Conservation (phyloP, 2,797 vertebrate genomes). For the Capromys pilorides region DNA sequence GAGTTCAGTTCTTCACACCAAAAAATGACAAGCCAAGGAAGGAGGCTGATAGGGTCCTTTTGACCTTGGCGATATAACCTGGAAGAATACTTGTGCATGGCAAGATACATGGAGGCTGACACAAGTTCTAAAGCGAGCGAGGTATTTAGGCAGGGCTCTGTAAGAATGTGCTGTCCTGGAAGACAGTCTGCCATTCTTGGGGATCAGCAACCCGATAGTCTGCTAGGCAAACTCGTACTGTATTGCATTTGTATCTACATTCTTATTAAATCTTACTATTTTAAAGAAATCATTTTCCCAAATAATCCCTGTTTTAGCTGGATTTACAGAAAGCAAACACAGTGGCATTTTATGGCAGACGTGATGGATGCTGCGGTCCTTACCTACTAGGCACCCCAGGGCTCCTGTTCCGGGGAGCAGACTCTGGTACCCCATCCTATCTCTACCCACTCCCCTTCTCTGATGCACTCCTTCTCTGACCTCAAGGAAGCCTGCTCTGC, state of each 20-base stretch:
- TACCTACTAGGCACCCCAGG: not conserved
- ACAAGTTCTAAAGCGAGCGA: not conserved
- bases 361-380: not conserved
- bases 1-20: too few relatives aligned
- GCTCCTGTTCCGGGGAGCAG: not conserved
- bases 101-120: not conserved
- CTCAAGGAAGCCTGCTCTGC: not conserved
- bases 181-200: not conserved
- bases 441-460: not conserved
- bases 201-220: not conserved
- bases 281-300: not conserved
- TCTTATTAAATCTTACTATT: conserved; percentile 7
- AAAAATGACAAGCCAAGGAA: not conserved
- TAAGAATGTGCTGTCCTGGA: not conserved
- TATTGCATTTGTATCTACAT: not conserved
- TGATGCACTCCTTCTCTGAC: not conserved
- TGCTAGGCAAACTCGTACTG: not conserved
- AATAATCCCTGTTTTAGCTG: not conserved
- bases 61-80: not conserved
- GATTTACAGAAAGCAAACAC: not conserved
- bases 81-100: not conserved
- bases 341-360: not conserved
- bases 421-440: not conserved
- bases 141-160: not conserved
- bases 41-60: not conserved